Percentiles rank a stretch among this genome's conserved stretches.
Conservation (phyloP, 2,797 vertebrate species). For the Brotula barbata region DNA sequence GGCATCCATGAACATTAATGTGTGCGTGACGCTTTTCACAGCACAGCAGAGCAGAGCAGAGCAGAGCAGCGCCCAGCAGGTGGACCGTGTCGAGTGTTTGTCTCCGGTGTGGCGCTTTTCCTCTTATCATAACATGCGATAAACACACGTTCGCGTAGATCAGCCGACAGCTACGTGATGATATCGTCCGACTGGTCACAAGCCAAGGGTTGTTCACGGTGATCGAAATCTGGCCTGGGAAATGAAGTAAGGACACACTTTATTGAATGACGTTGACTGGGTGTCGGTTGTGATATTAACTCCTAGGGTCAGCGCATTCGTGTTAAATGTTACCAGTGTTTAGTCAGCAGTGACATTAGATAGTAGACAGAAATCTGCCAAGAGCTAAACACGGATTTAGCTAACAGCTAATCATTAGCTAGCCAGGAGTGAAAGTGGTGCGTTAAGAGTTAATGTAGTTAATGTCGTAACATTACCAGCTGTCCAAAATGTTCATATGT, state of each 20-base stretch:
- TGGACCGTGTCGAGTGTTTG: neutral
- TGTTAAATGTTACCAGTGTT: neutral
- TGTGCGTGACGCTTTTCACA: slow-evolving; percentile 12
- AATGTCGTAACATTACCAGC: slow-evolving; percentile 1
- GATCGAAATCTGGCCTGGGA: slow-evolving; percentile 19
- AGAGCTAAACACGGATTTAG: neutral
- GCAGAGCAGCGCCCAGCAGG: too few species aligned
- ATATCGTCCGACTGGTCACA: neutral
- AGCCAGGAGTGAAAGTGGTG: neutral
- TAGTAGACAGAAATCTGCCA: neutral
- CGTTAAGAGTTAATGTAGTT: neutral
- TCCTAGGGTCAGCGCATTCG: neutral
- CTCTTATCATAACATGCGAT: neutral
- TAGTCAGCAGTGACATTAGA: rapidly evolving
- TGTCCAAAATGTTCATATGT: neutral
- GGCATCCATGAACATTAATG: too few species aligned
- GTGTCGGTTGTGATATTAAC: too few species aligned
- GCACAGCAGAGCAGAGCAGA: too few species aligned
- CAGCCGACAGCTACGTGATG: slow-evolving; percentile 15
- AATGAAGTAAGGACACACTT: neutral
- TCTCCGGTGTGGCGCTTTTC: neutral
- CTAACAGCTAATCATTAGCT: slow-evolving; percentile 15
- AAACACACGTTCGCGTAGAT: neutral
- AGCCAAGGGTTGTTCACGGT: slow-evolving; percentile 1
- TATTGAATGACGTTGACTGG: neutral